A percentile compares a stretch with the other conserved stretches of the same genome.
phyloP scores from a whole-genome alignment of 2,888 invertebrate genomes.

The Tenthredo amoena region DNA sequence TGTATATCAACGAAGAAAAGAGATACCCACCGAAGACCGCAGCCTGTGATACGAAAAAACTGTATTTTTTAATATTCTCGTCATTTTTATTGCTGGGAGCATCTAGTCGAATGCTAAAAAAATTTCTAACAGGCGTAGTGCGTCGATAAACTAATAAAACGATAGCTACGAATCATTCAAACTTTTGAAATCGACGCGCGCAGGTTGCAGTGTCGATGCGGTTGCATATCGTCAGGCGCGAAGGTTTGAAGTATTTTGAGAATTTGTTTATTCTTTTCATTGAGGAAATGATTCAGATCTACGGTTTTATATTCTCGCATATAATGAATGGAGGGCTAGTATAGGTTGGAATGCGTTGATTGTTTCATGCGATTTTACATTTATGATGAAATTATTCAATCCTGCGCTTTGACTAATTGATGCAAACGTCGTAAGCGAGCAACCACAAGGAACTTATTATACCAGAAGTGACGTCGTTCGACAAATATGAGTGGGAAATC shows the following conservation, averaged over 20 bases:
- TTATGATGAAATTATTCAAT: neutral
- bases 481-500: neutral
- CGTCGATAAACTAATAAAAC: neutral
- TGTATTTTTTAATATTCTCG: neutral
- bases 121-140: neutral
- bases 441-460: neutral
- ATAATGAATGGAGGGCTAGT: neutral
- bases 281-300: neutral
- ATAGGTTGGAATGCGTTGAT: neutral
- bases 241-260: neutral
- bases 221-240: neutral
- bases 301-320: neutral
- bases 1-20: neutral
- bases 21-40: neutral
- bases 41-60: neutral
- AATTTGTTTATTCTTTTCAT: neutral
- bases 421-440: neutral
- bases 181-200: constrained; percentile 2
- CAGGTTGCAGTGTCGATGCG: neutral
- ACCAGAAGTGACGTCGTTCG: neutral
- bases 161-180: neutral
- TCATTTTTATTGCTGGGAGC: neutral
- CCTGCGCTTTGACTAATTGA: neutral
- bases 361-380: neutral
- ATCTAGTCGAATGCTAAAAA: neutral